phyloP scores from a whole-genome alignment of 2,113 vertebrate species.

The Thinocorus orbignyianus region DNA sequence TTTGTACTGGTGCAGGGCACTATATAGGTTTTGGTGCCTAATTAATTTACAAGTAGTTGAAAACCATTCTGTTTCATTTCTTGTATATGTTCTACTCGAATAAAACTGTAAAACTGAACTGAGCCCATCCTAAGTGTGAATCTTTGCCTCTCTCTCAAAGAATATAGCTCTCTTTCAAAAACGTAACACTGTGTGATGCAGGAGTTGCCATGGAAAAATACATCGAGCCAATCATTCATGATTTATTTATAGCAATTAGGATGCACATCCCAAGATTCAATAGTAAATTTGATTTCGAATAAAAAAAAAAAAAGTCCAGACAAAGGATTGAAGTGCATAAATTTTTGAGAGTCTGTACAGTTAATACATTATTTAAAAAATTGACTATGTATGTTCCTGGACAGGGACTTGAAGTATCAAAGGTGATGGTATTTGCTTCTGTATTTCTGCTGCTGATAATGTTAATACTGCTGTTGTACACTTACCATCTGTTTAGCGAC shows the following conservation, averaged over 20 bases:
- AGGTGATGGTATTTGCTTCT: not conserved
- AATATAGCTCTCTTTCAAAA: conserved; percentile 16
- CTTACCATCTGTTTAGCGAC: conserved; percentile 49
- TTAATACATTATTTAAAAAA: conserved; percentile 39
- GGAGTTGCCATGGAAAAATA: conserved; percentile 72
- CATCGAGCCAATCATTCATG: conserved; percentile 62
- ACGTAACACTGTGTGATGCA: not conserved
- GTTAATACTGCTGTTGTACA: not conserved
- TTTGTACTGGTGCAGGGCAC: not conserved
- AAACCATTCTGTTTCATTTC: not conserved
- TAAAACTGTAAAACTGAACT: not conserved
- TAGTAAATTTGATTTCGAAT: conserved; percentile 12
- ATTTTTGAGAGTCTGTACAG: not conserved
- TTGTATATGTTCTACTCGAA: not conserved
- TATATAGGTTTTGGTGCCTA: not conserved
- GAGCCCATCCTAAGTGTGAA: not conserved
- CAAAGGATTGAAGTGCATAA: not conserved
- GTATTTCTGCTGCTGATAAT: not conserved
- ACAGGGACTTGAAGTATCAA: not conserved
- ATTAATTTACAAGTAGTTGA: not conserved
- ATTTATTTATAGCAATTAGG: conserved; percentile 73
- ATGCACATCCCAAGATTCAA: conserved; percentile 39
- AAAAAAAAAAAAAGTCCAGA: not conserved
- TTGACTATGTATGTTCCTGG: not conserved
- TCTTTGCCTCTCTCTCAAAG: conserved; percentile 9